Evolutionary conservation across 2,888 invertebrate genomes (phyloP), one percentile per base, ranked within the genome.

Genomic region (Volucella inanis): DNA sequence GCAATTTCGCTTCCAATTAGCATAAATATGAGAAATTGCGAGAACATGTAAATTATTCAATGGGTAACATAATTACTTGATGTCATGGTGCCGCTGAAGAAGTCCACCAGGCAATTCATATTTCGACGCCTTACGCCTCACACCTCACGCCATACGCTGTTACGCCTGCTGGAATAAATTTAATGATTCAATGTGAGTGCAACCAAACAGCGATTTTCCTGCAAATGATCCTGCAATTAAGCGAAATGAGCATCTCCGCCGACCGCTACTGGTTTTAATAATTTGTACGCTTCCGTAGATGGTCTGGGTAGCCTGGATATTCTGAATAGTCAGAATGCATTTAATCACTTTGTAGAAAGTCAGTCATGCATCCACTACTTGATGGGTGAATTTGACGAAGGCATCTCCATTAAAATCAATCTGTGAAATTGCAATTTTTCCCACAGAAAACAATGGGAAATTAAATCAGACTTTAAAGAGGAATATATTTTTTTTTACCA

Each of bases 21-120:
- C 83, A 83, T 83, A 78, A 83, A 83, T 83, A 78, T 83, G 83
- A 83, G 78, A 64, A 79, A 83, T 74, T 83, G 83, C 74, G 55
- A 79, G 78, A 78, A 74, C 68, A 83, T 83, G 83, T 74, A 78
- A 78, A 83, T 83, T 83, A 72, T 74, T 50, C 55, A 78, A 83
- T 68, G 83, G 49, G 64, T 50, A 74, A 62, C 52, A 64, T 78
- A 83, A 83, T 83, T 83, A 74, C 74, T 83, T 55, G 62, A 78
- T 74, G 72, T 65, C 55, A 50, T 49, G n/a, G 62, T 15, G 10
- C 39, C 8, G 49, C 11, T 47, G 14, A 2, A 12, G 12, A 4
- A 31, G 38, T n/a, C 1, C 38, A 4, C 18, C 9, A 1, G 3
- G n/a, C 15, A 39, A 31, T 50, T 52, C 41, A 12, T 47, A 31